Evolutionary conservation across 1,140 invertebrate species (phyloP).

Genomic region (Olivierus martensii): DNA sequence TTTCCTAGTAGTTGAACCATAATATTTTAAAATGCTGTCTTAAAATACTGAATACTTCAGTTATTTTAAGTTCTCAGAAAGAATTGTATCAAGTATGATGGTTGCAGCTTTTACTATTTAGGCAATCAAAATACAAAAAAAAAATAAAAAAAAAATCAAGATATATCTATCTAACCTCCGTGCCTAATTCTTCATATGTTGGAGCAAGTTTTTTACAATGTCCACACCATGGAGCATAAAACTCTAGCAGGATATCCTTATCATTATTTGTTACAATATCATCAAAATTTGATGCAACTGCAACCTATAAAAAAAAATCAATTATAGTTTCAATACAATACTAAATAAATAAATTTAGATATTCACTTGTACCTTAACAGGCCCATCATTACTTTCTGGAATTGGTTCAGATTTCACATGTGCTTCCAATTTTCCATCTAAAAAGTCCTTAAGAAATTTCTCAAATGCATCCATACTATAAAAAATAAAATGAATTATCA

Average conservation of each 20-base stretch:
- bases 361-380: conserved; percentile 48
- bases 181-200: conserved; percentile 83
- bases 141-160: no score
- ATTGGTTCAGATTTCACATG: conserved; percentile 92
- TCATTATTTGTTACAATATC: conserved; percentile 80
- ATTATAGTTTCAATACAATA: no score
- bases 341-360: conserved; percentile 4
- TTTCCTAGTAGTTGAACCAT: no score
- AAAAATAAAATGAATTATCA: conserved; percentile 22
- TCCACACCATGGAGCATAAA: conserved; percentile 49
- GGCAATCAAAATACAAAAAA: no score
- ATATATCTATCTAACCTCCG: conserved; percentile 62
- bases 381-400: conserved; percentile 67
- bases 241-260: conserved; percentile 86
- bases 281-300: conserved; percentile 94
- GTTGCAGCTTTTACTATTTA: no score
- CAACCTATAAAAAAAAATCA: conserved; percentile 39
- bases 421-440: conserved; percentile 68
- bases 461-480: conserved; percentile 69
- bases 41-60: no score
- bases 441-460: conserved; percentile 72
- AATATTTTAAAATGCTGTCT: no score
- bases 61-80: no score
- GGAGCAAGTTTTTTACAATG: conserved; percentile 95
- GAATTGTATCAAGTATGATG: no score